phyloP scores from a whole-genome alignment of 37 sponge, comb jelly and placozoan genomes.

The Eunapius fragilis region DNA sequence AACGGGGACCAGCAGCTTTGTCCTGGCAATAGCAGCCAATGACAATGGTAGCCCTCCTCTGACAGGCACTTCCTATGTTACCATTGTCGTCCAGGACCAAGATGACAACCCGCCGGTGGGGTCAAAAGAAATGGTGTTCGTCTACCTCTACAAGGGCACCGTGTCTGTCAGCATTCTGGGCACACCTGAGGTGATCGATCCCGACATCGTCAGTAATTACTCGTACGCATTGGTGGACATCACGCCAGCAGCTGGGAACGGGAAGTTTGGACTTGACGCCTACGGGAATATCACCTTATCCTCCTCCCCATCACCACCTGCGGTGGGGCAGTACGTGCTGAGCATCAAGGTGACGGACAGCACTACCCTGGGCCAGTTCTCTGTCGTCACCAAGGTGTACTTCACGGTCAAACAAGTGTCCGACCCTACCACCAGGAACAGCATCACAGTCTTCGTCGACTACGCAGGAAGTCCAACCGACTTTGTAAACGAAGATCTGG shows the following conservation, averaged over 20 bases:
- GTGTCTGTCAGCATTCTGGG: slow-evolving; percentile 27
- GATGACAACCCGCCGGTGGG: slow-evolving; percentile 74
- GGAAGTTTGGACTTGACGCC: neutral
- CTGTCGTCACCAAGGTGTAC: slow-evolving; percentile 3
- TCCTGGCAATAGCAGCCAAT: slow-evolving; percentile 52
- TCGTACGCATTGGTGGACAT: neutral
- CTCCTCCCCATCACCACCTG: slow-evolving; percentile 17
- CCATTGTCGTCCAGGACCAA: slow-evolving; percentile 52
- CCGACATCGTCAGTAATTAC: slow-evolving; percentile 66
- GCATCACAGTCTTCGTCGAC: slow-evolving; percentile 30
- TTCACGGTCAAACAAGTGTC: slow-evolving; percentile 15
- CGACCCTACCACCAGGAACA: neutral
- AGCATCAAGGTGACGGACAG: slow-evolving; percentile 42
- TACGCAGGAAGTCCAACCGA: neutral
- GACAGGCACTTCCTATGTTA: slow-evolving; percentile 46
- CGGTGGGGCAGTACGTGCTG: slow-evolving; percentile 18
- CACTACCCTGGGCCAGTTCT: neutral
- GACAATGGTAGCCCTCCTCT: slow-evolving; percentile 65
- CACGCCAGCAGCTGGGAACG: neutral
- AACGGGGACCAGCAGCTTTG: slow-evolving; percentile 2
- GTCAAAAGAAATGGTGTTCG: slow-evolving; percentile 26
- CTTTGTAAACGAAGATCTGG: slow-evolving; percentile 27
- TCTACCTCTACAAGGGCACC: slow-evolving; percentile 35
- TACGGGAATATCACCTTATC: slow-evolving; percentile 19
- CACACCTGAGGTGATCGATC: slow-evolving; percentile 46